Conservation (phyloP, 2,797 vertebrate species). For the Thunnus albacares region DNA sequence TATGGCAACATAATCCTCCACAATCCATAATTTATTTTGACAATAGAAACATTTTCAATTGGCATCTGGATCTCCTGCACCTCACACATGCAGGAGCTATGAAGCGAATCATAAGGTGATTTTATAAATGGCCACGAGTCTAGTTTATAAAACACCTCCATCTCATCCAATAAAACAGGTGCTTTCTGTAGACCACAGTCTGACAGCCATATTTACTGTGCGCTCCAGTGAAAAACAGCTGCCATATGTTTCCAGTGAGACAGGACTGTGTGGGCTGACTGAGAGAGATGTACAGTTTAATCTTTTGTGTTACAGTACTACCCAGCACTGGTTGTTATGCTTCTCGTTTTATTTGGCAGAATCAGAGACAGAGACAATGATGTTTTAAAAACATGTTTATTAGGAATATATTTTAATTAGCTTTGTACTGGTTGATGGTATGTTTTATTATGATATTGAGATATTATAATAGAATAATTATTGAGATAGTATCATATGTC, state of each 20-base stretch:
- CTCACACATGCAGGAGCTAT: background rate
- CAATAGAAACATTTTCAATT: background rate
- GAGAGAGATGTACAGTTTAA: background rate
- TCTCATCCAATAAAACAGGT: background rate
- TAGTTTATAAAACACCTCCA: background rate
- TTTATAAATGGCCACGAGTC: background rate
- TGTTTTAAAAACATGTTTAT: background rate
- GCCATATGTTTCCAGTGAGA: slow-evolving; percentile 34
- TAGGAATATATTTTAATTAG: background rate
- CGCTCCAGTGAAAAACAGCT: slow-evolving; percentile 26
- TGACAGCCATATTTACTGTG: background rate
- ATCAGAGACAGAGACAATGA: background rate
- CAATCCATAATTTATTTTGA: background rate
- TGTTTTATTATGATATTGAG: background rate
- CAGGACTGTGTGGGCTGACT: slow-evolving; percentile 20
- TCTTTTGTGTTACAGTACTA: background rate
- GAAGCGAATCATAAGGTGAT: background rate
- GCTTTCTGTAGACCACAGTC: background rate
- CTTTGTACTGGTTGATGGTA: background rate
- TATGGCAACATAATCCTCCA: background rate
- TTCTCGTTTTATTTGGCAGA: background rate
- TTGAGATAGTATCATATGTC: background rate
- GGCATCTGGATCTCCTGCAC: background rate
- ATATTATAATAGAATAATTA: no score
- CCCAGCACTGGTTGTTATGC: background rate